Base-by-base conservation (phyloP, 2,113 vertebrate genomes). In the Polypterus bichir region DNA sequence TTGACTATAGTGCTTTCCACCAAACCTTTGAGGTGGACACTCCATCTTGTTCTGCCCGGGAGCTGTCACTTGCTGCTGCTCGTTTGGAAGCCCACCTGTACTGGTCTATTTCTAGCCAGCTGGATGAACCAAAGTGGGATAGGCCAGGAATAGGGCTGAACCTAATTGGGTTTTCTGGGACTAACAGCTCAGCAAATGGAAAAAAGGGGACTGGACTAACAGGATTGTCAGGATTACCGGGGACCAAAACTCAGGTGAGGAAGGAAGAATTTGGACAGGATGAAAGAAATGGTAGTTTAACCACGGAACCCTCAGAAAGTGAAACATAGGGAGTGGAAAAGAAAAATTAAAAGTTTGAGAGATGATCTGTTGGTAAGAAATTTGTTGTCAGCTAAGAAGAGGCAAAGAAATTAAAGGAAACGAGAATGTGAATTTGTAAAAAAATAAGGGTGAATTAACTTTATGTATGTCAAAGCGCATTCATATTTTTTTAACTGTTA, bases 1-100 rank as follows among this genome's bases (percentile, higher is more conserved):
- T 97, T 10, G 94, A 97, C 74, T 96, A 97, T 8, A 88, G 90
- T 48, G 89, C 89, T 65, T 97, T 97, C 77, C 94, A 97, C 58
- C 84, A 92, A 72, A 95, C 93, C 0, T 91, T 94, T 56, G 92
- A 95, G 77, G 92, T 97, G 73, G 83, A 85, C 82, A 95, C 93
- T 0, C 94, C 94, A 11, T 83, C 84, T 3, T 90, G 88, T 77
- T 95, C 93, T 0, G 93, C 92, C 2, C 83, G 88, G 11, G 91
- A 97, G 61, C 73, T 96, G 27, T 88, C 90, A 0, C 79, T 92
- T 65, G 87, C 89, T 0, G 81, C 91, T 0, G 91, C 94, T 44
- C 76, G 91, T 44, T 84, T 89, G 0, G 90, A 97, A 0, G 92
- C 94, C 64, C 94, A 96, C 70, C 89, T 97, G 3, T 94, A 94